Evolutionary conservation across 2,888 invertebrate genomes (phyloP).

Genomic region (Notodonta dromedarius): DNA sequence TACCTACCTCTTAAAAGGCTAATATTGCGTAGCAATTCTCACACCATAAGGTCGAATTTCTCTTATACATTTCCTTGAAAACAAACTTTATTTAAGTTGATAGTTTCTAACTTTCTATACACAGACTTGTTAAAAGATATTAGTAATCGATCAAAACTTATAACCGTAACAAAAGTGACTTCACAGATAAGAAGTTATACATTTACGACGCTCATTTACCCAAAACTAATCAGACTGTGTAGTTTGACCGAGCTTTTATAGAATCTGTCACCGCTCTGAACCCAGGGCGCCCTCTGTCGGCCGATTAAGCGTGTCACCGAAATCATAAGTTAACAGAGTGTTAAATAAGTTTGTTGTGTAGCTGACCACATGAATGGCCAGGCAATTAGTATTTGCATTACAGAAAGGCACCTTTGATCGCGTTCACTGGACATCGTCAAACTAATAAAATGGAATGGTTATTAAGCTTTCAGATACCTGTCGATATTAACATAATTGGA

Average conservation of each 20-base stretch:
- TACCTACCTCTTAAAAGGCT: too few species aligned
- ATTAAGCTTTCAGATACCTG: constrained; percentile 16
- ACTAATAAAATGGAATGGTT: constrained; percentile 26
- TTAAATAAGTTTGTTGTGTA: constrained; percentile 22
- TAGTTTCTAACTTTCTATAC: too few species aligned
- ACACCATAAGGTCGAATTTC: too few species aligned
- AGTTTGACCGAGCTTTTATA: constrained; percentile 5
- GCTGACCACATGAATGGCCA: constrained; percentile 18
- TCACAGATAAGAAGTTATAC: constrained; percentile 3
- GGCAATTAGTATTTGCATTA: constrained; percentile 56
- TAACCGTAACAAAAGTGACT: neutral
- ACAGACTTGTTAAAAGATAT: neutral
- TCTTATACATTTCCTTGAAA: too few species aligned
- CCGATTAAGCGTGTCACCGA: neutral
- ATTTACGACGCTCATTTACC: constrained; percentile 14
- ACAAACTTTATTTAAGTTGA: too few species aligned
- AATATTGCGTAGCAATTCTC: too few species aligned
- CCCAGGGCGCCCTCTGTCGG: constrained; percentile 2
- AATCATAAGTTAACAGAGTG: constrained; percentile 3
- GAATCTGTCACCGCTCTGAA: neutral
- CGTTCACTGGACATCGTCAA: constrained; percentile 33
- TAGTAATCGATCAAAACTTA: neutral
- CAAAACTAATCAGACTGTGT: constrained; percentile 7
- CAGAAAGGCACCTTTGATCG: constrained; percentile 37
- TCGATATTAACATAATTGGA: constrained; percentile 26